These are phyloP conservation scores for Oxycera nigricornis DNA, from an alignment of 2,888 invertebrate species.

Conservation along the genomic window DNA sequence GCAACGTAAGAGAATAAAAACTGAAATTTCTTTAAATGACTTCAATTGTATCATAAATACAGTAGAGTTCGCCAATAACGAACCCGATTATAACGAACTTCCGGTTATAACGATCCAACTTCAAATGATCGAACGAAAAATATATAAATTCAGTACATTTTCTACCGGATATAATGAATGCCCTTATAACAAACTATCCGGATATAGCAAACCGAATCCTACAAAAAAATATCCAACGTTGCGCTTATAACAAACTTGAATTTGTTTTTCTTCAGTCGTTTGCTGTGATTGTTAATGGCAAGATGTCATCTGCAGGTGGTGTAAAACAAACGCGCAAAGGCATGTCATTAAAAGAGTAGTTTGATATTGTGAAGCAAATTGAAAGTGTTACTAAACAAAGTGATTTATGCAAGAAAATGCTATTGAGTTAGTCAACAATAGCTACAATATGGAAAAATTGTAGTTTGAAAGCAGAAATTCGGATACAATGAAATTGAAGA, in stretches of 20 bases:
- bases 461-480: background rate
- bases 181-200: background rate
- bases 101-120: background rate
- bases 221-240: background rate
- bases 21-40: too few species aligned
- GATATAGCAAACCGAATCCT: background rate
- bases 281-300: constrained; percentile 10
- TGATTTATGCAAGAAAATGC: constrained; percentile 8
- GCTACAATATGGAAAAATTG: constrained; percentile 12
- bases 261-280: background rate
- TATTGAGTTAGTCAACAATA: constrained; percentile 7
- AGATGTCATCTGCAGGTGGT: constrained; percentile 12
- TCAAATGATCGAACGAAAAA: background rate
- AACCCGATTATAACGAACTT: background rate
- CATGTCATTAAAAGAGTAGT: constrained; percentile 1
- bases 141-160: background rate
- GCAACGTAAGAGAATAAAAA: too few species aligned
- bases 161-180: background rate
- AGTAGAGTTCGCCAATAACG: background rate
- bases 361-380: constrained; percentile 8
- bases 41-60: too few species aligned
- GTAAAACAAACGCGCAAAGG: background rate
- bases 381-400: constrained; percentile 5
- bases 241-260: background rate
- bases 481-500: constrained; percentile 7